Conservation (phyloP, 2,797 vertebrate species). For the Etheostoma perlongum region DNA sequence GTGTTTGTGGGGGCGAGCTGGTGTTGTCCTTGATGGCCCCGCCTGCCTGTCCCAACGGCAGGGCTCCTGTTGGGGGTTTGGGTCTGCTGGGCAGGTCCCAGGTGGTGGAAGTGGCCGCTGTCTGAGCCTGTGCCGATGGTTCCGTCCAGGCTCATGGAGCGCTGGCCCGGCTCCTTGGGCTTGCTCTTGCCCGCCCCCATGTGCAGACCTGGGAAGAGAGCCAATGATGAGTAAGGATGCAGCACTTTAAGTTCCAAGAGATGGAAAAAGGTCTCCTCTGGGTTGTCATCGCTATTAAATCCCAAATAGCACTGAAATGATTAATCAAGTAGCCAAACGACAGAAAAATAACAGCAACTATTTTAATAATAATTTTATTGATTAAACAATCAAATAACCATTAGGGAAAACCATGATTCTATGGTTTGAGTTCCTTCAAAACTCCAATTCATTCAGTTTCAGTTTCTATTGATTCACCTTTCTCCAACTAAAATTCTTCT, state of each 20-base stretch:
- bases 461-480: constrained; percentile 31
- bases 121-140: constrained; percentile 79
- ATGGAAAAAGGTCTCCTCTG: not conserved
- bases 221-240: constrained; percentile 49
- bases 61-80: constrained; percentile 92
- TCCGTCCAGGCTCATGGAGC: constrained; percentile 94
- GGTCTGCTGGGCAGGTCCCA: constrained; percentile 87
- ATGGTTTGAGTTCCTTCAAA: not conserved
- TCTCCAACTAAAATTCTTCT: constrained; percentile 14
- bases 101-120: constrained; percentile 85
- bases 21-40: constrained; percentile 81
- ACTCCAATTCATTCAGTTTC: constrained; percentile 27
- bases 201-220: constrained; percentile 76
- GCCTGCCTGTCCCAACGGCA: constrained; percentile 85
- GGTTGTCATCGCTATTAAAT: not conserved
- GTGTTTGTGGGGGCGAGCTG: constrained; percentile 85
- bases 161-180: constrained; percentile 93
- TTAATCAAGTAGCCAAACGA: not conserved
- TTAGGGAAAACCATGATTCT: not conserved
- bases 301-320: not conserved
- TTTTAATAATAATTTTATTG: not conserved
- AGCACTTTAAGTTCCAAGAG: constrained; percentile 23
- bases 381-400: not conserved
- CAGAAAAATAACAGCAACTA: not conserved
- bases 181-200: constrained; percentile 98